Evolutionary conservation across 1,140 invertebrate genomes (phyloP).

Genomic region (Idris sp.): DNA sequence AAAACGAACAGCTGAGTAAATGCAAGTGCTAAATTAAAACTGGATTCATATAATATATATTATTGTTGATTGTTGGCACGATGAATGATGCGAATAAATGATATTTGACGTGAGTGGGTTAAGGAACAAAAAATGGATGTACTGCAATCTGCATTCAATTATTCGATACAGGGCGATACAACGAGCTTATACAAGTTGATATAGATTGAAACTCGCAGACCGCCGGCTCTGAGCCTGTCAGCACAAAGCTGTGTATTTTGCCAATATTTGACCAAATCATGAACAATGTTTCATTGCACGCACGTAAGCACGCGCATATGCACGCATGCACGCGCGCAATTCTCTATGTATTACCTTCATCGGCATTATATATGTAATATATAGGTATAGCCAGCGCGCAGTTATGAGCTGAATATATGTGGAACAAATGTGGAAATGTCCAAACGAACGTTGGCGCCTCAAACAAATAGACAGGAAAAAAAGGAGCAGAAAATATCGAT

Average conservation of each 20-base stretch:
- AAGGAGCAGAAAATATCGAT: conserved; percentile 9
- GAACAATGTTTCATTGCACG: conserved; percentile 78
- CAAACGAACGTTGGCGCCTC: conserved; percentile 14
- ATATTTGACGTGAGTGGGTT: conserved; percentile 37
- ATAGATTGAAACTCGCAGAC: conserved; percentile 41
- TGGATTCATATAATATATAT: conserved; percentile 32
- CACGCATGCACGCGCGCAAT: conserved; percentile 41
- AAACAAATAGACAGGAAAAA: conserved; percentile 12
- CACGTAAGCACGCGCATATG: conserved; percentile 65
- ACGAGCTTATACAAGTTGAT: conserved; percentile 47
- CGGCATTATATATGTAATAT: too few species aligned
- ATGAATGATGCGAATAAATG: conserved; percentile 40
- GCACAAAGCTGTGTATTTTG: conserved; percentile 78
- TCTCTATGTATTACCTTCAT: conserved; percentile 8
- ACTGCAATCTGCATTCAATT: conserved; percentile 75
- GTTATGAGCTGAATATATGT: conserved; percentile 25
- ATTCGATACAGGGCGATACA: conserved; percentile 73
- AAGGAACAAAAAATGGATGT: conserved; percentile 38
- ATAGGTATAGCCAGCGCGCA: conserved; percentile 28
- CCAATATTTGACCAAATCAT: conserved; percentile 80
- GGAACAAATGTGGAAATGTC: conserved; percentile 1
- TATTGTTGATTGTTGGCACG: conserved; percentile 13
- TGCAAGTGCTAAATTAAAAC: conserved; percentile 11
- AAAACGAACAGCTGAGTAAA: conserved; percentile 19
- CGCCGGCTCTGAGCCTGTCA: conserved; percentile 62